These are phyloP conservation scores for Pecten maximus DNA, from an alignment of 2,888 invertebrate genomes.

Conservation along the genomic window DNA sequence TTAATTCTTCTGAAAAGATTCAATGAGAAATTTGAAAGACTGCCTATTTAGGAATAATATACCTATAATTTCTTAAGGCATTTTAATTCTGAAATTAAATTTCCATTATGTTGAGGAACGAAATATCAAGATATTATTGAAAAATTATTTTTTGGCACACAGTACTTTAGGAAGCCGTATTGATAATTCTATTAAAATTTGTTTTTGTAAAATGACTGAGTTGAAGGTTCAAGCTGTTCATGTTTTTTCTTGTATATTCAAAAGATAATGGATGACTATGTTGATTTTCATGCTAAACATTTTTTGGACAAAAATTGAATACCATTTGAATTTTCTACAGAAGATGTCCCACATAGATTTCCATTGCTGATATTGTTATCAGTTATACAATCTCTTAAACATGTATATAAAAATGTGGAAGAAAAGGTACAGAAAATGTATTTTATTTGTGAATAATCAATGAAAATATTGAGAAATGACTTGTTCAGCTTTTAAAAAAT, in stretches of 20 bases:
- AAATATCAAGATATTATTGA: background rate
- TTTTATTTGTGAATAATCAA: too few species aligned
- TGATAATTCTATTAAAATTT: slow-evolving; percentile 18
- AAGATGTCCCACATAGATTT: too few species aligned
- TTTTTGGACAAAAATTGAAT: too few species aligned
- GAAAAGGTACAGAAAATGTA: too few species aligned
- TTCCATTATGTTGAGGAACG: background rate
- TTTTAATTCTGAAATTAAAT: background rate
- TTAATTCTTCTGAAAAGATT: slow-evolving; percentile 4
- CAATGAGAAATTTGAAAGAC: background rate
- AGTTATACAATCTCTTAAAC: too few species aligned
- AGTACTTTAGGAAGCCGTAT: background rate
- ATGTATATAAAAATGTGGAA: too few species aligned
- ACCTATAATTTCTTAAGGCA: background rate
- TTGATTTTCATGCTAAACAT: too few species aligned
- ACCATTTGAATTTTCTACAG: too few species aligned
- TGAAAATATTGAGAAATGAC: too few species aligned
- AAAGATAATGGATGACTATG: too few species aligned
- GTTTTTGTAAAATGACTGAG: background rate
- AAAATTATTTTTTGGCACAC: background rate
- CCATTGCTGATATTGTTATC: too few species aligned
- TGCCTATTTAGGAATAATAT: background rate
- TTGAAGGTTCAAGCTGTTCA: background rate
- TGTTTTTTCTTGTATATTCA: background rate
- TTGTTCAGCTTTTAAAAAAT: background rate